A percentile compares a stretch with the other conserved stretches of the same genome.
These are phyloP conservation scores for Limnephilus marmoratus DNA, from an alignment of 2,888 invertebrate species.

Conservation along the genomic window DNA sequence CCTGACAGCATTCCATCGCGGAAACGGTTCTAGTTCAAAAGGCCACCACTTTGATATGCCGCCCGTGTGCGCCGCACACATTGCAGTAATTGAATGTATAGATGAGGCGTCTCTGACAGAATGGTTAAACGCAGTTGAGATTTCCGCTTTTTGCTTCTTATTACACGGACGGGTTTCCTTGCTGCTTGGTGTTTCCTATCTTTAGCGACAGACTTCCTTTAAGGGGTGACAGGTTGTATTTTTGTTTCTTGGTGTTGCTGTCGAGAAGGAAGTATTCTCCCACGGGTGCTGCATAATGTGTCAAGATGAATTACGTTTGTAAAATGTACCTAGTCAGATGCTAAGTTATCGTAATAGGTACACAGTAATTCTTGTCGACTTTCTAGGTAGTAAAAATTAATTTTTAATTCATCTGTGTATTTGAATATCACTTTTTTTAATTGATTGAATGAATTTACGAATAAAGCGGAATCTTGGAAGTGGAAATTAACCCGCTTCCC, in stretches of 20 bases:
- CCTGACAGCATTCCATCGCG: no score
- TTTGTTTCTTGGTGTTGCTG: neutral
- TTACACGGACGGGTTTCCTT: conserved; percentile 33
- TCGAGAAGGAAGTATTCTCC: conserved; percentile 3
- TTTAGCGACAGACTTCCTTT: conserved; percentile 3
- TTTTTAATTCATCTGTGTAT: no score
- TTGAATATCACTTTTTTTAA: no score
- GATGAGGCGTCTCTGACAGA: neutral
- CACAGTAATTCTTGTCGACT: no score
- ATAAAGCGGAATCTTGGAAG: no score
- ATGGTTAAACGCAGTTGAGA: neutral
- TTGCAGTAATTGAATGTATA: neutral
- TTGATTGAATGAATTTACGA: no score
- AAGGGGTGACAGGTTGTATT: neutral
- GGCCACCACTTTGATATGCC: neutral
- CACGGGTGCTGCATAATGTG: neutral
- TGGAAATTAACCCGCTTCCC: no score
- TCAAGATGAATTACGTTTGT: neutral
- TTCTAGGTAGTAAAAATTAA: no score
- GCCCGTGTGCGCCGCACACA: neutral
- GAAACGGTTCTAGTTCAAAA: neutral
- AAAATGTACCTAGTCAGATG: neutral
- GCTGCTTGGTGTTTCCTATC: neutral
- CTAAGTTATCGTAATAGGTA: no score
- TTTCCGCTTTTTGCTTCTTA: conserved; percentile 13